These are phyloP conservation scores for Melanostoma mellinum DNA, from an alignment of 2,888 invertebrate genomes.

Conservation along the genomic window DNA sequence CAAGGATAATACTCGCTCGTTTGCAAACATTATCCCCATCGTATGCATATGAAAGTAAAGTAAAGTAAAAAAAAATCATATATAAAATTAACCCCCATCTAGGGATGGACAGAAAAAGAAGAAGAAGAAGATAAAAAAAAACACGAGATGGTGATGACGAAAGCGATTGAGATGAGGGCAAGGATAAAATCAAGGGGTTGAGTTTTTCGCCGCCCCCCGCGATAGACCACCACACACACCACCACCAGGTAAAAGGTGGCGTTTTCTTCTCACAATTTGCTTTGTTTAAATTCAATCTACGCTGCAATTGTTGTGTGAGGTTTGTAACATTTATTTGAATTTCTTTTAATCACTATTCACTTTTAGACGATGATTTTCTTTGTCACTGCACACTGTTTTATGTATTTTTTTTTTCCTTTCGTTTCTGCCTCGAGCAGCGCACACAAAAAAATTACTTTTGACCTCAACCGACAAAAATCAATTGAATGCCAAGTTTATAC, in stretches of 20 bases:
- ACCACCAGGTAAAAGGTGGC: constrained; percentile 15
- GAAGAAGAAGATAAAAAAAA: constrained; percentile 28
- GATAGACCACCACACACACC: constrained; percentile 44
- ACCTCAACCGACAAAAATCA: constrained; percentile 63
- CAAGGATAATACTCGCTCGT: constrained; percentile 54
- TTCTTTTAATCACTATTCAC: constrained; percentile 40
- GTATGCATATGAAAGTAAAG: constrained; percentile 3
- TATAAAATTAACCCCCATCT: constrained; percentile 31
- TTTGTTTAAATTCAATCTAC: constrained; percentile 23
- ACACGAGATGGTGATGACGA: constrained; percentile 68
- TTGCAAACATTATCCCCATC: constrained; percentile 54
- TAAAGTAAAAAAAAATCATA: background rate
- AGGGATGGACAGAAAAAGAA: constrained; percentile 53
- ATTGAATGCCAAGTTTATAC: constrained; percentile 62
- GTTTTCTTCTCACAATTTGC: background rate
- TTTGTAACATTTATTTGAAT: constrained; percentile 21
- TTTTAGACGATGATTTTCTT: constrained; percentile 28
- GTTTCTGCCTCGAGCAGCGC: constrained; percentile 32
- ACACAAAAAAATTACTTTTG: constrained; percentile 42
- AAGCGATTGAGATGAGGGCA: constrained; percentile 58
- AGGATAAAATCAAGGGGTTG: constrained; percentile 36
- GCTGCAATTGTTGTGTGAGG: constrained; percentile 45
- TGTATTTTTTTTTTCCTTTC: constrained; percentile 2
- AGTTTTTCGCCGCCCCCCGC: constrained; percentile 14
- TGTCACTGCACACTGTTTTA: constrained; percentile 20